Evolutionary conservation across 2,797 vertebrate genomes (phyloP).

Genomic region (Gallinago solitaria): DNA sequence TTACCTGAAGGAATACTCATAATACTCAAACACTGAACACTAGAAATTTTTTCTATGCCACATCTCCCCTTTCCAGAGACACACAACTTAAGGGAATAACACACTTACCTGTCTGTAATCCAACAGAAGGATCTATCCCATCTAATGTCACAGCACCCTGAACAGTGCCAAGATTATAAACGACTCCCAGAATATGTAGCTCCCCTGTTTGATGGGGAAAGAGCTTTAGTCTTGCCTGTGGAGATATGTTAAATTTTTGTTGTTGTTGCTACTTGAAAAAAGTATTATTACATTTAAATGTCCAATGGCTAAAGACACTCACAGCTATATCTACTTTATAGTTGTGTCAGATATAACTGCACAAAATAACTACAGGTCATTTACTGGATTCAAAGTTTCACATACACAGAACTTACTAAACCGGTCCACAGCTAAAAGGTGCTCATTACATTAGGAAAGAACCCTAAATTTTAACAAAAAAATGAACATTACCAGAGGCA

Average conservation of each 20-base stretch:
- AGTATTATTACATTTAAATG: conserved; percentile 41
- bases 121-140: conserved; percentile 77
- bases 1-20: neutral
- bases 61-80: neutral
- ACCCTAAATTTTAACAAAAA: neutral
- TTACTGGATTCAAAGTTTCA: neutral
- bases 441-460: neutral
- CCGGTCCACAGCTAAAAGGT: neutral
- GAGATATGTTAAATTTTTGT: conserved; percentile 79
- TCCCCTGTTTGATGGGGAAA: conserved; percentile 93
- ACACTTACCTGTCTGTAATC: conserved; percentile 82
- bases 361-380: neutral
- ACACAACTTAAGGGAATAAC: neutral
- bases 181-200: conserved; percentile 91
- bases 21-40: neutral
- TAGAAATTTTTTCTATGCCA: neutral
- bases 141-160: conserved; percentile 76
- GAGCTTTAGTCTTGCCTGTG: conserved; percentile 93
- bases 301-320: neutral
- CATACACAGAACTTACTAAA: neutral
- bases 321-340: neutral
- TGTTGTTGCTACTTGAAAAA: conserved; percentile 72
- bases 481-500: neutral
- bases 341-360: neutral
- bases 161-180: conserved; percentile 90